Evolutionary conservation across 2,797 vertebrate genomes (phyloP), one percentile per base, ranked within the genome.

Genomic region (Fistularia commersonii): DNA sequence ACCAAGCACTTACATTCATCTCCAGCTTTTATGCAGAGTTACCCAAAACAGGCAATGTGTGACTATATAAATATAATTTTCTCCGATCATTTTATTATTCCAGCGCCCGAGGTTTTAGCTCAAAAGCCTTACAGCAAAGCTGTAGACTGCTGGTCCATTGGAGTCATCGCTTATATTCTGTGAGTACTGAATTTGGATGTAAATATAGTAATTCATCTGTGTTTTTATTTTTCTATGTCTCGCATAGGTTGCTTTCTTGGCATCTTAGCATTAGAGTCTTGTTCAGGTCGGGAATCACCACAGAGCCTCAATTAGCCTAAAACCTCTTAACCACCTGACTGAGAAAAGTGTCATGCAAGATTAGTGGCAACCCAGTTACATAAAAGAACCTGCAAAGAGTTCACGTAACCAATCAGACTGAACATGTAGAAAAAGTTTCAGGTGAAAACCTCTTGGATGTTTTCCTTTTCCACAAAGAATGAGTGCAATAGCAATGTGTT

Each of bases 91-190:
- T 0, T 32, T 50, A 37, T 62, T 0, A 7, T 66, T 69, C 8
- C 84, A 99, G 97, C 97, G 84, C 97, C 97, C n/a, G 97, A 99
- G 76, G 96, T 99, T 39, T 87, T 99, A 15, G 97, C 97, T 1
- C 97, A 99, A 90, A 99, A 95, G 66, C 96, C 97, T 1, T 99
- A 99, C 90, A 98, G 97, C 87, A 99, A 99, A 90, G 97, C 96
- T 0, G 97, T 99, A 45, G 97, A 99, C 81, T 99, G 97, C 85
- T 99, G 97, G 97, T 99, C 97, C 45, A 99, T 99, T 0, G 97
- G 97, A 12, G 97, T 99, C 73, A 99, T 99, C 1, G 93, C 97
- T 51, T 99, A 99, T 56, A 99, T 99, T 70, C 85, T 99, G 97
- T 99, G 78, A 98, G 97, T 96, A 76, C 9, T 57, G 39, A 8